Percentiles rank a stretch among this genome's conserved stretches.
These are phyloP conservation scores for Latrodectus hesperus DNA, from an alignment of 2,888 invertebrate species.

Conservation along the genomic window DNA sequence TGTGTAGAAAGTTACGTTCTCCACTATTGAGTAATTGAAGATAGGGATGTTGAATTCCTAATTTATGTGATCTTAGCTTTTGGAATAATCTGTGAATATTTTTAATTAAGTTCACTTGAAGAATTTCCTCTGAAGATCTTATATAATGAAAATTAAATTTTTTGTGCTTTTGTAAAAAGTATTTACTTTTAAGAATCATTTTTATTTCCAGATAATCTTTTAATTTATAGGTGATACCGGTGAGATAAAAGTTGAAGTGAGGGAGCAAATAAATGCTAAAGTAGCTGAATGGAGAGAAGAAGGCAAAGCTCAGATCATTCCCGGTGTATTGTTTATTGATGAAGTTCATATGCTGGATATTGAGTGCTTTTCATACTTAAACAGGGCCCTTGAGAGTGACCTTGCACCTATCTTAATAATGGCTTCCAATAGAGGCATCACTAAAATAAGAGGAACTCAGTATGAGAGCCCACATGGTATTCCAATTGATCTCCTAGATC, in stretches of 20 bases:
- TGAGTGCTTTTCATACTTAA: constrained; percentile 98
- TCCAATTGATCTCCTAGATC: constrained; percentile 94
- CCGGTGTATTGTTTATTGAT: constrained; percentile 97
- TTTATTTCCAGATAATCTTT: constrained; percentile 11
- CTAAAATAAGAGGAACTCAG: constrained; percentile 94
- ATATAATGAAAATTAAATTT: background rate
- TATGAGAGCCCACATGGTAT: constrained; percentile 97
- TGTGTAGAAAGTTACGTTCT: too few relatives aligned
- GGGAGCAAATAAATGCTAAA: constrained; percentile 98
- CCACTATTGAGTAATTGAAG: too few relatives aligned
- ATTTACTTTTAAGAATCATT: background rate
- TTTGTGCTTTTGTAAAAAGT: background rate
- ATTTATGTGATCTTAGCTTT: too few relatives aligned
- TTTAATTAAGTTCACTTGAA: too few relatives aligned
- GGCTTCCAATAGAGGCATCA: constrained; percentile 97
- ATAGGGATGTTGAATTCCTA: too few relatives aligned
- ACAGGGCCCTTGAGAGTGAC: constrained; percentile 96
- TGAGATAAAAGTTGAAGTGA: constrained; percentile 96
- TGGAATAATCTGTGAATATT: too few relatives aligned
- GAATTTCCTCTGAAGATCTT: too few relatives aligned
- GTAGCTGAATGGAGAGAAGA: constrained; percentile 99
- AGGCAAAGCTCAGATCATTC: constrained; percentile 98
- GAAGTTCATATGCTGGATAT: constrained; percentile 99
- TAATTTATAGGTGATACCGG: constrained; percentile 90
- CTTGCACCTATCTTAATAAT: constrained; percentile 98